Evolutionary conservation across 2,797 vertebrate species (phyloP).

Genomic region (Microctenopoma stevenorrisi): DNA sequence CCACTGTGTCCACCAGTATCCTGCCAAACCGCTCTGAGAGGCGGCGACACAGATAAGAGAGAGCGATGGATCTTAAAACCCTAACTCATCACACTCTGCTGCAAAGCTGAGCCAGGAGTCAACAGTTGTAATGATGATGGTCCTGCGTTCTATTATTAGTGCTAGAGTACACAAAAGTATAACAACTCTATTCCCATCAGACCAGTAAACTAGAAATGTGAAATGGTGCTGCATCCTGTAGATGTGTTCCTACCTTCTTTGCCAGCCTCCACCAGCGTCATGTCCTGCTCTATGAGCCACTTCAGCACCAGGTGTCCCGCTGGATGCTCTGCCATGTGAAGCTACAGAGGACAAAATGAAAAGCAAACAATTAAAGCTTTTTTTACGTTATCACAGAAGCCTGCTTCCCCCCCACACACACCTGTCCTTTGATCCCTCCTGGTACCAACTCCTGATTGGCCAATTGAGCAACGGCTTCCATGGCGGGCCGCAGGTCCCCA

Average conservation of each 20-base stretch:
- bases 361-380: no score
- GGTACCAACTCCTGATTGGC: conserved; percentile 87
- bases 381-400: no score
- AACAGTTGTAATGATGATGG: no score
- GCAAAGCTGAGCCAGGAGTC: no score
- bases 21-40: conserved; percentile 88
- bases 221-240: no score
- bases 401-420: neutral
- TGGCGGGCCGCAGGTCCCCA: conserved; percentile 88
- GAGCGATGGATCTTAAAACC: neutral
- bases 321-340: conserved; percentile 95
- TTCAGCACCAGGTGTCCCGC: conserved; percentile 96
- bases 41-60: neutral
- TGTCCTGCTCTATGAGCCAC: conserved; percentile 95
- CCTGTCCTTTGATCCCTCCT: conserved; percentile 88
- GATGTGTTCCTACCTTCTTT: conserved; percentile 84
- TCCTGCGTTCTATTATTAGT: no score
- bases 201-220: no score
- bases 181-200: no score
- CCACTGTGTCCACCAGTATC: conserved; percentile 89
- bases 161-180: no score
- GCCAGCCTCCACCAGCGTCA: conserved; percentile 77
- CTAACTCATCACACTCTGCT: neutral
- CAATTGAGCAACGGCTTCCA: conserved; percentile 88
- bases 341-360: conserved; percentile 74